These are phyloP conservation scores for Drosophila kanapiae DNA, from an alignment of 1,140 invertebrate species.

Conservation along the genomic window DNA sequence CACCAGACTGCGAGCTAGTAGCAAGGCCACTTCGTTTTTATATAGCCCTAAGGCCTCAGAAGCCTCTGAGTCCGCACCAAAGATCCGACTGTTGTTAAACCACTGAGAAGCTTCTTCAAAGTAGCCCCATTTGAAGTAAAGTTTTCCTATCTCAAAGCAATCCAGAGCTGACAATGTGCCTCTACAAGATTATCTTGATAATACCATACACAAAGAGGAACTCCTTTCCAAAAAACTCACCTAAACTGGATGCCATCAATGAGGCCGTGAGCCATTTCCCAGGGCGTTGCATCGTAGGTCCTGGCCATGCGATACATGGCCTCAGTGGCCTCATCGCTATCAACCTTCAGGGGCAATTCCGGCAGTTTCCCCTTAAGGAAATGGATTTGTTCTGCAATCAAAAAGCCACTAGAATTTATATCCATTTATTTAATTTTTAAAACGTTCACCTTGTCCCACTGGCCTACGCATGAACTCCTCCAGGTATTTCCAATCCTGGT, in stretches of 20 bases:
- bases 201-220: too few relatives aligned
- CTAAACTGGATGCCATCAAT: conserved; percentile 93
- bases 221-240: conserved; percentile 84
- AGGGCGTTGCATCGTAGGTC: conserved; percentile 95
- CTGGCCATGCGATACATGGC: conserved; percentile 96
- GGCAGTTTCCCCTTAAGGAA: conserved; percentile 89
- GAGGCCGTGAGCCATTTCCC: conserved; percentile 93
- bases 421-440: conserved; percentile 32
- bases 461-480: conserved; percentile 10
- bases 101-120: neutral
- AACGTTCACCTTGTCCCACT: conserved; percentile 85
- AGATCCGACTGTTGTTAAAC: neutral
- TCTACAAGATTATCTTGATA: neutral
- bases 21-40: neutral
- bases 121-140: neutral
- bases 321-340: conserved; percentile 95
- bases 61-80: too few relatives aligned
- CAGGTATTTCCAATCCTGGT: conserved; percentile 44
- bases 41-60: neutral
- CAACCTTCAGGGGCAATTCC: conserved; percentile 93
- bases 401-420: neutral
- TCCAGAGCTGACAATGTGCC: conserved; percentile 34
- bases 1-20: neutral
- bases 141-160: conserved; percentile 39
- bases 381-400: conserved; percentile 85